Evolutionary conservation across 2,797 vertebrate species (phyloP), one percentile per base, ranked within the genome.

Genomic region (Natrix natrix): DNA sequence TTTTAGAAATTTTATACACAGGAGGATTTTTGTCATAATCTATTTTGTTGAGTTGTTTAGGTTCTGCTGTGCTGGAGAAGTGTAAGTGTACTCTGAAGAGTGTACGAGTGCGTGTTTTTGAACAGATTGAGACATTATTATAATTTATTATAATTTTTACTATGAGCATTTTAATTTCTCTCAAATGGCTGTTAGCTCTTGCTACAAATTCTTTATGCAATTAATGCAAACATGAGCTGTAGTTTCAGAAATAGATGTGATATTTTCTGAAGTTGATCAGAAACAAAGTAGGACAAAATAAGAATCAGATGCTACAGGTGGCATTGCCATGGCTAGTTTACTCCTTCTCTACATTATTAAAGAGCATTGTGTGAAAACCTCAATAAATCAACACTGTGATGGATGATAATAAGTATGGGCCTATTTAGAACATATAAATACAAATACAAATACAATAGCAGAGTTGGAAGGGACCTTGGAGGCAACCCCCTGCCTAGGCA

Each of bases 211-310:
- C n/a, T 74, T 83, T 26, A 59, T 43, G 37, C 54, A 83, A 90
- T 57, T 78, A 91, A 91, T 28, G 28, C 11, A 90, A 8, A 86
- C 91, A 93, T 92, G 93, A 95, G 94, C 94, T 94, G 94, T 93
- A 91, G 78, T 94, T 94, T 95, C 92, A 92, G 91, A n/a, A 88
- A 93, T 88, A 93, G 43, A 22, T 57, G n/a, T 83, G 74, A 48
- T 24, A 24, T 48, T 83, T 83, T 48, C 10, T 48, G 48, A 24
- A 83, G 20, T 48, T 4, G 4, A 48, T 83, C 43, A 11, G 20
- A 48, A 83, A 48, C 22, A 22, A 83, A 43, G 4, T 83, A 83
- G 20, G 74, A 5, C 43, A 83, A 83, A 83, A 48, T 83, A 48
- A 83, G 37, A 83, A 48, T 43, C 8, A 12, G 74, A 48, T 48